These are phyloP conservation scores for Merluccius polli DNA, from an alignment of 2,797 vertebrate genomes.

Conservation along the genomic window DNA sequence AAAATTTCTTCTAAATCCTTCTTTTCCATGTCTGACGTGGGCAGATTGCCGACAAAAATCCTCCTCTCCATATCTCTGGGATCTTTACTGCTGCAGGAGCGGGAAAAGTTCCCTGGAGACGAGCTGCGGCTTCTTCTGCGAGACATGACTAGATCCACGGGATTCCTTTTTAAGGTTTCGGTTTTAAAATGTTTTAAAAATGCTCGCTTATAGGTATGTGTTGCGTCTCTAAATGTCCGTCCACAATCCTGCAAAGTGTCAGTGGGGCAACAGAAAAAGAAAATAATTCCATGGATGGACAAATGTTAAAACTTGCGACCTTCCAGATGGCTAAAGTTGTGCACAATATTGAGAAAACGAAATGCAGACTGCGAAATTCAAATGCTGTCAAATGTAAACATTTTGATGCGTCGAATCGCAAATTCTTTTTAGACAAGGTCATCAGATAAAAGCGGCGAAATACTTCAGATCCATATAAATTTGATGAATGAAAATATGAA, in stretches of 20 bases:
- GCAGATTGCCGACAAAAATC: conserved; percentile 92
- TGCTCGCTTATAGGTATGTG: background rate
- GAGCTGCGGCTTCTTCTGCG: conserved; percentile 79
- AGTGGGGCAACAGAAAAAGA: conserved; percentile 68
- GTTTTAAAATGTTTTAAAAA: background rate
- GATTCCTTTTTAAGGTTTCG: conserved; percentile 43
- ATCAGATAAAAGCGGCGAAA: background rate
- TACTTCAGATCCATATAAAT: background rate
- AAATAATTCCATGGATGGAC: conserved; percentile 64
- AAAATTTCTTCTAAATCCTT: conserved; percentile 89
- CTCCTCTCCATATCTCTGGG: conserved; percentile 85
- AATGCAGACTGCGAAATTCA: conserved; percentile 29
- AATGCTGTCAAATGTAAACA: conserved; percentile 24
- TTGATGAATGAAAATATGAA: background rate
- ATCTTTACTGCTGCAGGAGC: conserved; percentile 80
- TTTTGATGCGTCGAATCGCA: background rate
- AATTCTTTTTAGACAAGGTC: background rate
- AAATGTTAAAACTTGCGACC: conserved; percentile 47
- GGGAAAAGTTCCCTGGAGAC: conserved; percentile 54
- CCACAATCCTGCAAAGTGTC: conserved; percentile 74
- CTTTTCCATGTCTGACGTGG: conserved; percentile 82
- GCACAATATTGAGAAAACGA: conserved; percentile 32
- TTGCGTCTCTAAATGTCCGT: conserved; percentile 49
- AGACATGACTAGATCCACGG: conserved; percentile 71
- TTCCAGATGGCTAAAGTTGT: conserved; percentile 40